A percentile compares a stretch with the other conserved stretches of the same genome.
Conservation (phyloP, 2,888 invertebrate genomes). For the Campoplex nolae region DNA sequence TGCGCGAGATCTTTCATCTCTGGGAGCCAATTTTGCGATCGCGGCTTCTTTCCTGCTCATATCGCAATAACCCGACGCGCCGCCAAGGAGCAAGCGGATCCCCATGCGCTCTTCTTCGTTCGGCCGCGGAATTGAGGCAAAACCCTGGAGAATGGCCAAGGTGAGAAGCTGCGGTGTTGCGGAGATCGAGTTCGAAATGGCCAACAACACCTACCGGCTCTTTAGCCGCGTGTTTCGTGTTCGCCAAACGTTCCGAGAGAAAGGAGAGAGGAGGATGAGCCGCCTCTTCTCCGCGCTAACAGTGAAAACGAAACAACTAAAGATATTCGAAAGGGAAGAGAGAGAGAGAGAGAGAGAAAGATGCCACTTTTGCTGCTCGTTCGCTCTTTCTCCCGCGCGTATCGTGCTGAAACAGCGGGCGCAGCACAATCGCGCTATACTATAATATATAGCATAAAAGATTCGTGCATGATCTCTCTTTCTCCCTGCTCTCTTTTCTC, state of each 20-base stretch:
- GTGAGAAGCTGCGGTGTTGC: too few species aligned
- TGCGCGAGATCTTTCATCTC: slow-evolving; percentile 57
- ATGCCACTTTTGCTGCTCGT: not conserved
- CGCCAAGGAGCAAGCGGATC: not conserved
- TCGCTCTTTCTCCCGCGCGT: not conserved
- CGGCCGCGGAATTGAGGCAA: slow-evolving; percentile 21
- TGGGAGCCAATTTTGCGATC: slow-evolving; percentile 67
- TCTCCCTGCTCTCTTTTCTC: slow-evolving; percentile 38
- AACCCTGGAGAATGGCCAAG: not conserved
- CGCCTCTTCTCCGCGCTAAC: not conserved
- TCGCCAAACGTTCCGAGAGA: slow-evolving; percentile 40
- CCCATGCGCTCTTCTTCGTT: not conserved
- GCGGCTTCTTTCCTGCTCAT: slow-evolving; percentile 23
- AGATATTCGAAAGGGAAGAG: slow-evolving; percentile 3
- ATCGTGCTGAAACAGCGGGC: not conserved
- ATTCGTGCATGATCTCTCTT: slow-evolving; percentile 49
- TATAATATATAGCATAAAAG: not conserved
- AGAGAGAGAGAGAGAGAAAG: slow-evolving; percentile 20
- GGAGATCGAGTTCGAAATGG: slow-evolving; percentile 6
- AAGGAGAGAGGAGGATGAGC: slow-evolving; percentile 49
- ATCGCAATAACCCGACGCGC: slow-evolving; percentile 49
- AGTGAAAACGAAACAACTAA: slow-evolving; percentile 34
- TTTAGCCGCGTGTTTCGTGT: slow-evolving; percentile 63
- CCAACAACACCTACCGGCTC: slow-evolving; percentile 12
- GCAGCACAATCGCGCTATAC: not conserved